Evolutionary conservation across 2,113 vertebrate genomes (phyloP), one percentile per base, ranked within the genome.

Genomic region (Heptranchias perlo): DNA sequence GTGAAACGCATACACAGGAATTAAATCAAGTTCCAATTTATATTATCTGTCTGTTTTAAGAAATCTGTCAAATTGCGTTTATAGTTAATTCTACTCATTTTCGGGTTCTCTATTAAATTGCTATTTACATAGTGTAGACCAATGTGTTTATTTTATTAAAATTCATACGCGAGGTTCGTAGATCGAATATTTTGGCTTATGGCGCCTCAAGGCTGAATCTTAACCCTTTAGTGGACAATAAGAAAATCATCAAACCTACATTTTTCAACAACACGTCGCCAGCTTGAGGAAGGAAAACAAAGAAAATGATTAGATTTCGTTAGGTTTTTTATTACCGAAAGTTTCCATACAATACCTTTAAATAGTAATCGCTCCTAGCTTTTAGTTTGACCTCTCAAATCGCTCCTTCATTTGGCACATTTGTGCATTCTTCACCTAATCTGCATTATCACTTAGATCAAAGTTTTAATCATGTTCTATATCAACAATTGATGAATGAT

Each of bases 91-190:
- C 8, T 7, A 65, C 52, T 28, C 7, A 69, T 95, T 65, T 89
- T 52, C 11, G 25, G 44, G 49, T 67, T 49, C 44, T 14, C 64
- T 14, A 28, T 67, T 14, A 69, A 49, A 49, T 44, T 69, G 11
- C 25, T 47, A 94, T 69, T 69, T 49, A 95, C 11, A 16, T 49
- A 31, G 8, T 95, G 39, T 31, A 49, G 93, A 31, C 64, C 52
- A 69, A 31, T 18, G n/a, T 94, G 10, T 94, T 94, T 64, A 64
- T 95, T 69, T 95, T 95, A 47, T 69, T 95, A 69, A 69, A 47
- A 52, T 67, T 94, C 23, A 49, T 28, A 28, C 39, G 31, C 44
- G 44, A 49, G 64, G 2, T 35, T 95, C 10, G 23, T 31, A 69
- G 65, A 52, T 95, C 93, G 93, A 69, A 67, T 95, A 69, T 47